Conservation (phyloP, 2,113 vertebrate genomes). For the Panurus biarmicus region DNA sequence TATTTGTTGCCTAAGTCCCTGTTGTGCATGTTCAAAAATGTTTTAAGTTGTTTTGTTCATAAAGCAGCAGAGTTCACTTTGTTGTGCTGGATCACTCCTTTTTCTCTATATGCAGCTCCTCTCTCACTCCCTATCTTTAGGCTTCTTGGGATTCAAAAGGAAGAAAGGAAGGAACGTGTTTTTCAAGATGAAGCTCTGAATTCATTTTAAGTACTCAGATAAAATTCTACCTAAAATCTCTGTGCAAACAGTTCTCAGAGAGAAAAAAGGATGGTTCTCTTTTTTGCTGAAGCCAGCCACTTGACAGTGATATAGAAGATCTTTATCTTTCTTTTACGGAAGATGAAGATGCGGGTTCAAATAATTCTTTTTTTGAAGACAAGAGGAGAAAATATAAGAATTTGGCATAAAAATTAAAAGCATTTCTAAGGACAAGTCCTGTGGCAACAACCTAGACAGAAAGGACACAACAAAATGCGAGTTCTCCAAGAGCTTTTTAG, state of each 20-base stretch:
- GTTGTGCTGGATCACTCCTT: conserved; percentile 32
- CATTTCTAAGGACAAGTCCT: background rate
- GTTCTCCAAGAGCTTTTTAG: background rate
- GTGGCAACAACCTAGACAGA: background rate
- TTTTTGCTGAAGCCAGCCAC: background rate
- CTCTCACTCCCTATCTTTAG: conserved; percentile 1
- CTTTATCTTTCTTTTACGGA: background rate
- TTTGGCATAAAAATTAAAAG: background rate
- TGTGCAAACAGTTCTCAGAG: background rate
- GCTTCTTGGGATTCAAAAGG: conserved; percentile 50
- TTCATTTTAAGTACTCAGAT: conserved; percentile 31
- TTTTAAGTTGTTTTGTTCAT: conserved; percentile 50
- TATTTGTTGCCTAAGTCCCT: conserved; percentile 37
- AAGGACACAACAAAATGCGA: background rate
- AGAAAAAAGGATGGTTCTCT: background rate
- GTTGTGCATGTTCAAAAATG: conserved; percentile 31
- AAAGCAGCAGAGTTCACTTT: conserved; percentile 34
- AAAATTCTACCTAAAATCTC: conserved; percentile 28
- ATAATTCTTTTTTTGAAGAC: background rate
- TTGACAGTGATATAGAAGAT: background rate
- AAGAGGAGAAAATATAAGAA: background rate
- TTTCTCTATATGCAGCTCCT: background rate
- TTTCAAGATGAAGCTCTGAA: conserved; percentile 44
- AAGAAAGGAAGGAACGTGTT: conserved; percentile 35
- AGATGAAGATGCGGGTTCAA: background rate